Conservation (phyloP, 2,888 invertebrate species). For the Oegoconia quadripuncta region DNA sequence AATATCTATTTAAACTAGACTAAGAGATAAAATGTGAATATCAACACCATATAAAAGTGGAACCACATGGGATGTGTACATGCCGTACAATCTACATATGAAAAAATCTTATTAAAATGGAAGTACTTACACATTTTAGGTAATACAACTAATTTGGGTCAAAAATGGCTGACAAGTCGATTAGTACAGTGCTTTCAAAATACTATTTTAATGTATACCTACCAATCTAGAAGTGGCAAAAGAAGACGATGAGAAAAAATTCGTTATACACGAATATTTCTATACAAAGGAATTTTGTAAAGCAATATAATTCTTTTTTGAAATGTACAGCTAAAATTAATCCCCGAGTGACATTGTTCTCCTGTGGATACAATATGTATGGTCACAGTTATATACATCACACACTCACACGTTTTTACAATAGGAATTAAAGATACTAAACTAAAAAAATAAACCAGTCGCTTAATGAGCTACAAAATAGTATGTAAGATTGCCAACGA, state of each 20-base stretch:
- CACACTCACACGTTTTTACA: constrained; percentile 75
- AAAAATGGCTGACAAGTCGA: constrained; percentile 70
- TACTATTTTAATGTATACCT: constrained; percentile 54
- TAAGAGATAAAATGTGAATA: constrained; percentile 54
- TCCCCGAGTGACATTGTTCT: constrained; percentile 43
- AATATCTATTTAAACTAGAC: constrained; percentile 23
- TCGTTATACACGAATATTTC: constrained; percentile 43
- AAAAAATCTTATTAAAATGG: constrained; percentile 75
- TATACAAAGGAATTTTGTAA: constrained; percentile 20
- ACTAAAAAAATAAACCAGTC: constrained; percentile 74
- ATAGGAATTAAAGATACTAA: constrained; percentile 69
- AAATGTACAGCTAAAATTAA: constrained; percentile 49
- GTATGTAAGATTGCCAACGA: constrained; percentile 68
- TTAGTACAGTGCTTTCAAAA: constrained; percentile 61
- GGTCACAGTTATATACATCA: constrained; percentile 67
- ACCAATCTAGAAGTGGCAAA: constrained; percentile 62
- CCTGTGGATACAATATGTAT: constrained; percentile 53
- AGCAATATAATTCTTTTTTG: constrained; percentile 6
- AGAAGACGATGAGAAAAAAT: constrained; percentile 61
- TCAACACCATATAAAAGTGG: constrained; percentile 52
- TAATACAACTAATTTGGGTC: constrained; percentile 68
- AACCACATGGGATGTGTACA: constrained; percentile 57
- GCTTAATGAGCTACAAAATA: constrained; percentile 74
- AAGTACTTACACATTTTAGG: constrained; percentile 72
- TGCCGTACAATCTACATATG: constrained; percentile 67